Conservation (phyloP, 2,113 vertebrate species). For the Sander vitreus region DNA sequence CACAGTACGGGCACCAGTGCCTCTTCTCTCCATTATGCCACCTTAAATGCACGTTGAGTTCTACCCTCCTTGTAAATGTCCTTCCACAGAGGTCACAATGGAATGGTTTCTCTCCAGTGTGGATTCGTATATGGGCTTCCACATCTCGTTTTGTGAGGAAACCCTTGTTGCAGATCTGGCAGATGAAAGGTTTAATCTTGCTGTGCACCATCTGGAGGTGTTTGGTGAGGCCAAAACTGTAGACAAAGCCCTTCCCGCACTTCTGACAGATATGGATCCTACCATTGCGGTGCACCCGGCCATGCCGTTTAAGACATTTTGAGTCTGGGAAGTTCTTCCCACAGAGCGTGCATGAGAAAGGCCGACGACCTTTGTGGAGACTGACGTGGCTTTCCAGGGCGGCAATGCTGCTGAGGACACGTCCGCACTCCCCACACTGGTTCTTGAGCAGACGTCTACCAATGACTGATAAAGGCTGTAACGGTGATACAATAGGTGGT, state of each 20-base stretch:
- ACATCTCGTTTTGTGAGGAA: slow-evolving; percentile 79
- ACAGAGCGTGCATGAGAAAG: slow-evolving; percentile 77
- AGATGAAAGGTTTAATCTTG: slow-evolving; percentile 78
- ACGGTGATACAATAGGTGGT: slow-evolving; percentile 61
- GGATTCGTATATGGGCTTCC: slow-evolving; percentile 84
- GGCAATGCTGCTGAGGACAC: slow-evolving; percentile 75
- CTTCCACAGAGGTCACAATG: slow-evolving; percentile 86
- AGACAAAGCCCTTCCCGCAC: slow-evolving; percentile 83
- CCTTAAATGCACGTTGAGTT: slow-evolving; percentile 86
- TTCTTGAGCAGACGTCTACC: slow-evolving; percentile 71
- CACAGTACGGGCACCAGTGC: slow-evolving; percentile 85
- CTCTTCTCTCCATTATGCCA: slow-evolving; percentile 84
- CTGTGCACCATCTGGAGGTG: slow-evolving; percentile 79
- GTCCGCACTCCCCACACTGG: slow-evolving; percentile 81
- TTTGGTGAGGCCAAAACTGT: slow-evolving; percentile 79
- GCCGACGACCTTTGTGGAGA: slow-evolving; percentile 73
- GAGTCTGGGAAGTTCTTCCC: slow-evolving; percentile 78
- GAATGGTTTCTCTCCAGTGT: slow-evolving; percentile 89
- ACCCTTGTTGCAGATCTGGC: slow-evolving; percentile 79
- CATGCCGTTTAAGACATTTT: slow-evolving; percentile 77
- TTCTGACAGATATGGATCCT: slow-evolving; percentile 77
- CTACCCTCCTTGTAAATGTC: slow-evolving; percentile 84
- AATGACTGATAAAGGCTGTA: slow-evolving; percentile 69
- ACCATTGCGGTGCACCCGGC: slow-evolving; percentile 78
- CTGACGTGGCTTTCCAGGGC: slow-evolving; percentile 79